These are phyloP conservation scores for Pantelozetes paolii DNA, from an alignment of 2,888 invertebrate species.

Conservation along the genomic window DNA sequence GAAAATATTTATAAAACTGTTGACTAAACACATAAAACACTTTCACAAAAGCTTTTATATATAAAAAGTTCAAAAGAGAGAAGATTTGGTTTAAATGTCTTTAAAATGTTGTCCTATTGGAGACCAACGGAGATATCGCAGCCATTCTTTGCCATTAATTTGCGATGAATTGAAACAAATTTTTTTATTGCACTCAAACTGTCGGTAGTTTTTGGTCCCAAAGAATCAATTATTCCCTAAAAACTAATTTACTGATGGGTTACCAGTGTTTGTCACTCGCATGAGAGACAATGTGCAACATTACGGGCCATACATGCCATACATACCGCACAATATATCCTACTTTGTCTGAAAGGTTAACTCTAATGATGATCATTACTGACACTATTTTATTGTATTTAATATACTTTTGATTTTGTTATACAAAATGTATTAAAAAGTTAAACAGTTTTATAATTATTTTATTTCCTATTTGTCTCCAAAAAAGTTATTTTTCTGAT, in stretches of 20 bases:
- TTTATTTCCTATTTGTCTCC: neutral
- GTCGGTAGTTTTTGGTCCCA: constrained; percentile 18
- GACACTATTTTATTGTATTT: neutral
- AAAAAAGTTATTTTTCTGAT: too few relatives aligned
- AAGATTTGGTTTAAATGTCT: neutral
- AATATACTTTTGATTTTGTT: neutral
- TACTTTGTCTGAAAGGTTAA: constrained; percentile 22
- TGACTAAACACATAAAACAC: constrained; percentile 4
- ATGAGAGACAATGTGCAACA: constrained; percentile 23
- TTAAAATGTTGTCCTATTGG: constrained; percentile 21
- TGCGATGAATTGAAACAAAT: constrained; percentile 5
- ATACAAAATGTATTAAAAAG: neutral
- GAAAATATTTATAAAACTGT: neutral
- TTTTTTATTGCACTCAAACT: neutral
- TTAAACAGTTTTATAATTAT: neutral
- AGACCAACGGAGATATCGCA: constrained; percentile 23
- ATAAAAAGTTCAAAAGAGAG: neutral
- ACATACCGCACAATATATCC: neutral
- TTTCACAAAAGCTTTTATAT: constrained; percentile 16
- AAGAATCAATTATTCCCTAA: constrained; percentile 13
- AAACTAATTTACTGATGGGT: constrained; percentile 30
- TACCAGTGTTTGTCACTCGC: constrained; percentile 27
- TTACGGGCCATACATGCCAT: neutral
- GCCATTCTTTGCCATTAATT: too few relatives aligned
- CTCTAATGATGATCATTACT: constrained; percentile 24